Conservation (phyloP, 2,113 vertebrate genomes). For the Oriolus oriolus region DNA sequence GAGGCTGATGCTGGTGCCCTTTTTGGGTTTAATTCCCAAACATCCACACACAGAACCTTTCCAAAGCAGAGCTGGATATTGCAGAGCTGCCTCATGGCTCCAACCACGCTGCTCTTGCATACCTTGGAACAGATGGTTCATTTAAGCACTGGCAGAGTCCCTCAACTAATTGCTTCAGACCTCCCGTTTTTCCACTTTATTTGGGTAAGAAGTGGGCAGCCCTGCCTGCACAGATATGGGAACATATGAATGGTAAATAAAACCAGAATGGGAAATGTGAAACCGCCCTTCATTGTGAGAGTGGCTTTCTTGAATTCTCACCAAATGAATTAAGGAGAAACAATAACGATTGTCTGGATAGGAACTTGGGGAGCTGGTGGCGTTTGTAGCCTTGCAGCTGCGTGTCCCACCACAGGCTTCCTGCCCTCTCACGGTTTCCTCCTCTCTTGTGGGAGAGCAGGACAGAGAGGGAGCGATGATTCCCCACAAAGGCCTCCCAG, state of each 20-base stretch:
- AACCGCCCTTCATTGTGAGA: background rate
- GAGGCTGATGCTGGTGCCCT: background rate
- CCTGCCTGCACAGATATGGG: background rate
- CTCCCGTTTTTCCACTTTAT: slow-evolving; percentile 17
- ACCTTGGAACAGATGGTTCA: slow-evolving; percentile 58
- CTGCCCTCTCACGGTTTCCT: background rate
- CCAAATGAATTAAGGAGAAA: background rate
- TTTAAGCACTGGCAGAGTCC: slow-evolving; percentile 26
- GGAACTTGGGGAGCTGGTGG: background rate
- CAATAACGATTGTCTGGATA: background rate
- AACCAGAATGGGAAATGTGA: background rate
- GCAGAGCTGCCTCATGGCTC: background rate
- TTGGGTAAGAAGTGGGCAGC: slow-evolving; percentile 31
- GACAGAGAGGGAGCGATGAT: background rate
- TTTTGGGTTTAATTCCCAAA: background rate
- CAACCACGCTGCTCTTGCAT: background rate
- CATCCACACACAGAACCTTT: background rate
- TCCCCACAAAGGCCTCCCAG: background rate
- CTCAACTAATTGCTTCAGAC: slow-evolving; percentile 46
- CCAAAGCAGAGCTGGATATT: background rate
- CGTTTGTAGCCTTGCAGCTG: background rate
- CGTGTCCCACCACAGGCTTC: background rate
- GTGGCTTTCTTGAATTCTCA: background rate
- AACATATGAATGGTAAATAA: slow-evolving; percentile 12
- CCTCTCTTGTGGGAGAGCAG: background rate